These are phyloP conservation scores for Cyprinodon tularosa DNA, from an alignment of 2,113 vertebrate genomes.

Conservation along the genomic window DNA sequence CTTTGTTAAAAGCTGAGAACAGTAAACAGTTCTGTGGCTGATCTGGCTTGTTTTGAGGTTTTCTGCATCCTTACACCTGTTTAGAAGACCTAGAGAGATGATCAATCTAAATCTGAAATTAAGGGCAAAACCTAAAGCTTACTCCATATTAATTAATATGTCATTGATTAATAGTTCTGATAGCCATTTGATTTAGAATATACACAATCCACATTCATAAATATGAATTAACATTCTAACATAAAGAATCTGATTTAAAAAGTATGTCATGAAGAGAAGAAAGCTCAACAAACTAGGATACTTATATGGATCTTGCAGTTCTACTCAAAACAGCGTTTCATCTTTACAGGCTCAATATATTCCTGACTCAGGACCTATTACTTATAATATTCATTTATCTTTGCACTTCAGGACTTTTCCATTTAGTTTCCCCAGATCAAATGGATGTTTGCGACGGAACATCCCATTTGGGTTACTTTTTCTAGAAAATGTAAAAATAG, in stretches of 20 bases:
- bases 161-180: not conserved
- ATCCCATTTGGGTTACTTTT: slow-evolving; percentile 35
- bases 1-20: not conserved
- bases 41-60: not conserved
- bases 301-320: not conserved
- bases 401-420: slow-evolving; percentile 24
- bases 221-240: not conserved
- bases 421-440: slow-evolving; percentile 6
- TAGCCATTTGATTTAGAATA: not conserved
- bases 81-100: not conserved
- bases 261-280: not conserved
- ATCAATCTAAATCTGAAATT: not conserved
- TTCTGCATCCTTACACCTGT: not conserved
- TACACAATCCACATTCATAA: not conserved
- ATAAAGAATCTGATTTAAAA: not conserved
- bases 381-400: slow-evolving; percentile 16
- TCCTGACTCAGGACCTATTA: slow-evolving; percentile 25
- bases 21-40: not conserved
- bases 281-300: not conserved
- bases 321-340: not conserved
- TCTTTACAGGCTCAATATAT: not conserved
- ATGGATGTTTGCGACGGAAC: not conserved
- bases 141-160: too few species aligned
- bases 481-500: slow-evolving; percentile 13
- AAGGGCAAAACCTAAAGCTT: too few species aligned